phyloP scores from a whole-genome alignment of 2,113 vertebrate species.

The Eptesicus fuscus region DNA sequence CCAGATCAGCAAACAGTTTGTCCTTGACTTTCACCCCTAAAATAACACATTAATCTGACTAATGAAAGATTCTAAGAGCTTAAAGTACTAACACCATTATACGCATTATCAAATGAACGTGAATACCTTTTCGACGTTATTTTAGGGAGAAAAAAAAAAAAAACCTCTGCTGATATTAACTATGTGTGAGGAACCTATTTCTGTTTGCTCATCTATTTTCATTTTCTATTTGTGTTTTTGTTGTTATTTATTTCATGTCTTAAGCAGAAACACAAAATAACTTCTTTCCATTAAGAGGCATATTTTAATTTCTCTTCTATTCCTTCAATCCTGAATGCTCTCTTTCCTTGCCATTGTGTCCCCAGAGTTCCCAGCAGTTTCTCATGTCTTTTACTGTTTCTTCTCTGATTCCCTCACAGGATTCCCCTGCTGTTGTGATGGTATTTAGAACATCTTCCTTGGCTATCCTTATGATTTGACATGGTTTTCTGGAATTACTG shows the following conservation, averaged over 20 bases:
- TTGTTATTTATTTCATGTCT: neutral
- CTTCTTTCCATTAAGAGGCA: neutral
- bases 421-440: neutral
- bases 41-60: neutral
- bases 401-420: neutral
- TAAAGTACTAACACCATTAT: neutral
- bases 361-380: neutral
- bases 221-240: neutral
- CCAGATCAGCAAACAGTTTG: rapidly evolving
- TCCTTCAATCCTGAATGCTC: neutral
- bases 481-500: neutral
- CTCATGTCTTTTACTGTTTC: neutral
- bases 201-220: neutral
- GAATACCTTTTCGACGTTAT: neutral
- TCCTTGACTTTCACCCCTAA: neutral
- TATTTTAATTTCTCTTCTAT: neutral
- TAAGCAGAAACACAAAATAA: neutral
- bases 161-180: neutral
- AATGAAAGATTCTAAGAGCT: neutral
- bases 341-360: neutral
- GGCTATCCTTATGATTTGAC: neutral
- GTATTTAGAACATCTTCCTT: neutral
- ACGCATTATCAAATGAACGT: neutral
- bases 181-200: neutral
- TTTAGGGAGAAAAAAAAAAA: neutral